phyloP scores from a whole-genome alignment of 2,797 vertebrate species.

The Mormyrus hasselquistii region DNA sequence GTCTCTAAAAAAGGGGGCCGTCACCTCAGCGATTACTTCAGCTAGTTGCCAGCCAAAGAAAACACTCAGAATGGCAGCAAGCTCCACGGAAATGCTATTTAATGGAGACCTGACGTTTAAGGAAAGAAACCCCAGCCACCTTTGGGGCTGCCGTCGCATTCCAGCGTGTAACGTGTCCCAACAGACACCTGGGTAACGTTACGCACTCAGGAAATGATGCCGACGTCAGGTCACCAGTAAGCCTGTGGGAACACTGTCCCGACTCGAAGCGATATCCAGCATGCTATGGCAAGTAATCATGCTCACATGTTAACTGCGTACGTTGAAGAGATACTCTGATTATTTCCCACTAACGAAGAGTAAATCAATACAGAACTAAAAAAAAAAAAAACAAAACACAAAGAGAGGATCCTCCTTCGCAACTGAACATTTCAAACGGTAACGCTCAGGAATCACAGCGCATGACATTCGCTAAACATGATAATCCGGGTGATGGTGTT shows the following conservation, averaged over 20 bases:
- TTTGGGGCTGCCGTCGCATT: not conserved
- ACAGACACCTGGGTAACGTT: not conserved
- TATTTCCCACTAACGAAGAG: not conserved
- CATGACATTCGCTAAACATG: not conserved
- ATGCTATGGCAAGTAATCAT: not conserved
- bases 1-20: not conserved
- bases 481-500: not conserved
- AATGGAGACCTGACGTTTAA: not conserved
- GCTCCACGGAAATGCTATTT: not conserved
- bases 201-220: not conserved
- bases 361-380: not conserved
- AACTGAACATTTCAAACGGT: not conserved
- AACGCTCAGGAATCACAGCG: not conserved
- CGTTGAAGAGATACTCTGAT: not conserved
- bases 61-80: not conserved
- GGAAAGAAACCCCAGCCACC: not conserved
- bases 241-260: not conserved
- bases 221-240: not conserved
- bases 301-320: not conserved
- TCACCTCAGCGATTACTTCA: not conserved
- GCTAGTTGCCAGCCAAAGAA: not conserved
- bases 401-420: not conserved
- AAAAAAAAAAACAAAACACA: not conserved
- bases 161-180: constrained; percentile 1
- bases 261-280: not conserved